Base-by-base conservation (phyloP, 2,113 vertebrate genomes). In the Trachemys scripta region DNA sequence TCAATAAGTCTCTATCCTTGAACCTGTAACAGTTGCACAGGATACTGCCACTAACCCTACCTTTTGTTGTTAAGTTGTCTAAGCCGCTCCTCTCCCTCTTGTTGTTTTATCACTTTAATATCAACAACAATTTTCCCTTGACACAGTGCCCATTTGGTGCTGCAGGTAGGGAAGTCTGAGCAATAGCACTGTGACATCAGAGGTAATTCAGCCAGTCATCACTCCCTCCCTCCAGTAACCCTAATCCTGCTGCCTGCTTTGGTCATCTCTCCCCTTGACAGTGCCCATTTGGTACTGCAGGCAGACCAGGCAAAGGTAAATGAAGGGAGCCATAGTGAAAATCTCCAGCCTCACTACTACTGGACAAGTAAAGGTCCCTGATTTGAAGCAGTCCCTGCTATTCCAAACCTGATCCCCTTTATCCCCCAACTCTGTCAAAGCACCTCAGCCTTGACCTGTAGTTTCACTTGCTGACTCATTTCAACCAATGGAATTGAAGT, bases 1-100 rank as follows among this genome's bases (percentile, higher is more conserved):
- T 59, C 84, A 49, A 1, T 1, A 6, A 25, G 76, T 80, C 56
- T 80, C 7, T 0, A 72, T n/a, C 19, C 35, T 38, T 69, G 65
- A 69, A 38, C 65, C 65, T 69, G 65, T 38, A 69, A 69, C 65
- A 20, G 17, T 38, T 69, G 65, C 65, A 69, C 35, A 10, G 16
- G 65, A 20, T n/a, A 20, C 65, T 19, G 35, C 65, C 65, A 38
- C 65, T 65, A 35, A 65, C 31, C 16, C 62, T n/a, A 35, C 62
- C 31, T 72, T 72, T 38, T n/a, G 31, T n/a, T 22, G 19, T 72
- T 72, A 22, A 72, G 9, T 72, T 72, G 17, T 38, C 19, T 72
- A 72, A 72, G 65, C n/a, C 9, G 2, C 35, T 22, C 59, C 29
- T 62, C 9, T 38, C 38, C n/a, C 35, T 20, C 65, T 38, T 9